Evolutionary conservation across 2,888 invertebrate species (phyloP), one percentile per base, ranked within the genome.

Genomic region (Hypselothyrea guttata): DNA sequence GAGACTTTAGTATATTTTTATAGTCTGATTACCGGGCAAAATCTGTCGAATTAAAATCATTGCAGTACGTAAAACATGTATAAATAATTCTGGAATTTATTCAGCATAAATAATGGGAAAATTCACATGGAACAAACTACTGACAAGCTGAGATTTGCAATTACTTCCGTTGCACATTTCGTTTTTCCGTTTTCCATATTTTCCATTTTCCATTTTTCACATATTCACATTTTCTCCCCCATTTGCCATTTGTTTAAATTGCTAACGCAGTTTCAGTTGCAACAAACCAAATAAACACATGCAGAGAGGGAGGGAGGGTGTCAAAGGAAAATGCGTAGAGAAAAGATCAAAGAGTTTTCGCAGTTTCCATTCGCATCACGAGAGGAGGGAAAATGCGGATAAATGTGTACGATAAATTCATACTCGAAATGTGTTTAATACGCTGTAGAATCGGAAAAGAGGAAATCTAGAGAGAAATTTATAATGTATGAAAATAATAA

Each of bases 161-260:
- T 27, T 44, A 47, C 61, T 70, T 70, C 70, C 70, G 70, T 51
- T 72, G 27, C 28, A 49, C 55, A 70, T 69, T 51, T 59, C 15
- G 37, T 33, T 47, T 55, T 33, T 13, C 13, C 28, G 12, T 35
- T 35, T 37, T 27, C 46, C 22, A 28, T 35, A 28, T 33, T 35
- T 35, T 7, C 8, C 35, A 48, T 37, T 40, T 38, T 15, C 13
- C 30, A 56, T n/a, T n/a, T 35, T 45, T 53, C 9, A 2, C 41
- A 47, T 41, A 7, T 38, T 7, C 48, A 13, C 13, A 31, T n/a
- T 16, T 51, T 57, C 45, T 40, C 9, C 33, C 42, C n/a, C 22
- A 22, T 22, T 22, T 22, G n/a, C 40, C 41, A 49, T 65, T 69
- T 69, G 59, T 46, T 71, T 42, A 46, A 65, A 65, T 69, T 65